phyloP scores from a whole-genome alignment of 92 coral and sea anemone genomes.

The Pocillopora meandrina region DNA sequence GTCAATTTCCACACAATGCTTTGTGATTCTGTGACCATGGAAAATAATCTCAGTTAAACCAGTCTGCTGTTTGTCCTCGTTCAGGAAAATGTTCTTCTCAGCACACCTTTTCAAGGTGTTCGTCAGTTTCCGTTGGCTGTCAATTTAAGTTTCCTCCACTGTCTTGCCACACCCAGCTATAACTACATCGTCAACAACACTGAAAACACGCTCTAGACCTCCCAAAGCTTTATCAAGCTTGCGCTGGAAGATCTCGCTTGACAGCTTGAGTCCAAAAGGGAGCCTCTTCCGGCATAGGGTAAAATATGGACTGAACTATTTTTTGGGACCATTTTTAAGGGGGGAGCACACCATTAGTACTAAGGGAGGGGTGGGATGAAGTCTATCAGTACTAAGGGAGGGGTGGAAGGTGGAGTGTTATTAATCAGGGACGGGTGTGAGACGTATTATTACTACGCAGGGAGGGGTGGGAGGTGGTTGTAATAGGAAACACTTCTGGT shows the following conservation, averaged over 20 bases:
- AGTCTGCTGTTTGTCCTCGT: slow-evolving; percentile 19
- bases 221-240: slow-evolving; percentile 47
- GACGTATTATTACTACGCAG: too few relatives aligned
- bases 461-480: too few relatives aligned
- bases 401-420: too few relatives aligned
- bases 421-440: too few relatives aligned
- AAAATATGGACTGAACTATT: too few relatives aligned
- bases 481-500: too few relatives aligned
- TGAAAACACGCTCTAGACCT: slow-evolving; percentile 45
- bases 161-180: slow-evolving; percentile 22
- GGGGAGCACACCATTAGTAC: too few relatives aligned
- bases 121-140: slow-evolving; percentile 24
- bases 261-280: slow-evolving; percentile 43
- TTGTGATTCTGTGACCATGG: slow-evolving; percentile 51
- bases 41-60: slow-evolving; percentile 21
- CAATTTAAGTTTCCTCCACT: slow-evolving; percentile 12
- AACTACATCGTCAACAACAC: slow-evolving; percentile 39
- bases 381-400: too few relatives aligned
- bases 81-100: slow-evolving; percentile 25
- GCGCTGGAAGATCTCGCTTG: slow-evolving; percentile 39
- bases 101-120: slow-evolving; percentile 25
- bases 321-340: too few relatives aligned
- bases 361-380: too few relatives aligned
- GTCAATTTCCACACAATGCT: slow-evolving; percentile 47
- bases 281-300: slow-evolving; percentile 22